A percentile compares a stretch with the other conserved stretches of the same genome.
Evolutionary conservation across 1,140 invertebrate species (phyloP).

Genomic region (Nomia melanderi): DNA sequence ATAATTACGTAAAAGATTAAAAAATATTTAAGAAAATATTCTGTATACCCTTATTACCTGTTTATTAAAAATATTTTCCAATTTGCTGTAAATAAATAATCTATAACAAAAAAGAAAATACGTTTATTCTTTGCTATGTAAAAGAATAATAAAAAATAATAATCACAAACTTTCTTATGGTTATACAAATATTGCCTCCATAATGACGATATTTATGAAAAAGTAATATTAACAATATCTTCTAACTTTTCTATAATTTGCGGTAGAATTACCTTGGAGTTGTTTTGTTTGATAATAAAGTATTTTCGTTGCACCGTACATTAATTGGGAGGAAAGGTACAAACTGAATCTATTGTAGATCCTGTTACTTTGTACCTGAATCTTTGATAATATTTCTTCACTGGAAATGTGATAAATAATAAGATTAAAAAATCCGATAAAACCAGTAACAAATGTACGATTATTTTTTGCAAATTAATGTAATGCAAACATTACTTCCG

Average conservation of each 20-base stretch:
- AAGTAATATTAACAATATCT: neutral
- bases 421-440: too few species aligned
- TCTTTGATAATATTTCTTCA: neutral
- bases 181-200: neutral
- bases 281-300: neutral
- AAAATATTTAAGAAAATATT: too few species aligned
- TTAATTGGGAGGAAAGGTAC: neutral
- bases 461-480: too few species aligned
- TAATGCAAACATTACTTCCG: too few species aligned
- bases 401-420: neutral
- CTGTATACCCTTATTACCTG: neutral
- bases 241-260: neutral
- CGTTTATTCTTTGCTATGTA: too few species aligned
- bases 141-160: too few species aligned
- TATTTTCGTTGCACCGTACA: neutral
- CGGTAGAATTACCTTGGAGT: neutral
- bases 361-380: neutral
- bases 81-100: neutral
- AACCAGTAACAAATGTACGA: too few species aligned
- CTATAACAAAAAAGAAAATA: neutral
- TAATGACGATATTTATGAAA: neutral
- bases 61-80: neutral
- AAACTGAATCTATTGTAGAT: neutral
- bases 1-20: neutral
- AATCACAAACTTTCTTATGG: too few species aligned